Percentiles rank a stretch among this genome's conserved stretches.
Evolutionary conservation across 2,888 invertebrate species (phyloP).

Genomic region (Stegana nigrithorax): DNA sequence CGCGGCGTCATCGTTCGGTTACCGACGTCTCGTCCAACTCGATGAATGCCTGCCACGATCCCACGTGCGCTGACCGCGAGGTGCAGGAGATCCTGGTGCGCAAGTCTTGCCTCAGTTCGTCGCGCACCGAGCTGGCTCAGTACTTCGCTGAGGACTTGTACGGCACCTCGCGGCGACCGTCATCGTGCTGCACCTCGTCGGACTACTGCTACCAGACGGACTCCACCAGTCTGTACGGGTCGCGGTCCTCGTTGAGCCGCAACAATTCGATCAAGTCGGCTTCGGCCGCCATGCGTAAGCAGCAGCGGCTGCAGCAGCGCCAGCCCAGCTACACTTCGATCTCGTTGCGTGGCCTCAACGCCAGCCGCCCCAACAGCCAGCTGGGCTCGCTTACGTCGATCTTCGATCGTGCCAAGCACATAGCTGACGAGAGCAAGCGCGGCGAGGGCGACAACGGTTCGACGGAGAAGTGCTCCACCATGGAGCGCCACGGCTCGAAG

Average conservation of each 20-base stretch:
- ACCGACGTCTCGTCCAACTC: slow-evolving; percentile 65
- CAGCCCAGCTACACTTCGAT: slow-evolving; percentile 67
- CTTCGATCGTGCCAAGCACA: slow-evolving; percentile 64
- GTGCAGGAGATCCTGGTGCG: slow-evolving; percentile 66
- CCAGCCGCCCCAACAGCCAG: slow-evolving; percentile 63
- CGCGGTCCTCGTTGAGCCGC: slow-evolving; percentile 66
- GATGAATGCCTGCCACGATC: slow-evolving; percentile 62
- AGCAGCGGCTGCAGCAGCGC: slow-evolving; percentile 59
- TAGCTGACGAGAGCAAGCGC: slow-evolving; percentile 37
- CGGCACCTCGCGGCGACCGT: slow-evolving; percentile 62
- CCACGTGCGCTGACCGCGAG: slow-evolving; percentile 63
- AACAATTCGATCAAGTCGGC: slow-evolving; percentile 68
- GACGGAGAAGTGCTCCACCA: slow-evolving; percentile 57
- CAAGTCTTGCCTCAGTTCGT: slow-evolving; percentile 61
- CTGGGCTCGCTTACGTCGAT: slow-evolving; percentile 66
- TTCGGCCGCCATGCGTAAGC: slow-evolving; percentile 61
- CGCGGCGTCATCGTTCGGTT: slow-evolving; percentile 65
- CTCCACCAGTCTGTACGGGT: slow-evolving; percentile 67
- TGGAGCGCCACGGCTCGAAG: slow-evolving; percentile 65
- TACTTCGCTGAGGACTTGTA: slow-evolving; percentile 68
- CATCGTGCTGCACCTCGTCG: slow-evolving; percentile 68
- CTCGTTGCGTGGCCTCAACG: slow-evolving; percentile 64
- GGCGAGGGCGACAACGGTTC: slow-evolving; percentile 41
- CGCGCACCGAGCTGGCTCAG: slow-evolving; percentile 66
- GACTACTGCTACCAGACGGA: slow-evolving; percentile 69